Evolutionary conservation across 2,888 invertebrate species (phyloP).

Genomic region (Liposcelis brunnea): DNA sequence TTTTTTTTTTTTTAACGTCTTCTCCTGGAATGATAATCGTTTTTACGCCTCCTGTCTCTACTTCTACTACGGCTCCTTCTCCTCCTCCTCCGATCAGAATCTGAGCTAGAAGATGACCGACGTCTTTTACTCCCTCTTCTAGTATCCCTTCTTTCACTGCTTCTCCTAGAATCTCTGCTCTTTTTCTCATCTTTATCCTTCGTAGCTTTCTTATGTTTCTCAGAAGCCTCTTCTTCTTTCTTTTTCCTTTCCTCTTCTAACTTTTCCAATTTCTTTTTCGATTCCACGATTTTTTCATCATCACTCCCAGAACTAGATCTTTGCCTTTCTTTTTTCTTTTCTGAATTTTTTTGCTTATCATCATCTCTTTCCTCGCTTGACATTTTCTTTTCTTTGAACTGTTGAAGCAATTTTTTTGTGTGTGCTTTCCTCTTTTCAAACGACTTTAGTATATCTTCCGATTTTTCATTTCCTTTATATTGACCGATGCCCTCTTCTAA

Average conservation of each 20-base stretch:
- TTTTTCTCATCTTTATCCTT: conserved; percentile 12
- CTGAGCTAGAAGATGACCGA: too few relatives aligned
- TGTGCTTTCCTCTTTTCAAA: conserved; percentile 14
- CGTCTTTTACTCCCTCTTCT: conserved; percentile 20
- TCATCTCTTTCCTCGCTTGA: too few relatives aligned
- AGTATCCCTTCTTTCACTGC: conserved; percentile 5
- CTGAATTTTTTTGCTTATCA: conserved; percentile 10
- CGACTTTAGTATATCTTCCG: too few relatives aligned
- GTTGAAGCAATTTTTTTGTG: too few relatives aligned
- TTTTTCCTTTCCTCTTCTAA: conserved; percentile 36
- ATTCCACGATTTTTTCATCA: conserved; percentile 30
- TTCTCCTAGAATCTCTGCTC: conserved; percentile 9
- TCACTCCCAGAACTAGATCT: conserved; percentile 29
- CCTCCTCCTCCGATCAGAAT: too few relatives aligned
- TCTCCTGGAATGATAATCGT: too few relatives aligned
- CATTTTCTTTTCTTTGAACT: too few relatives aligned
- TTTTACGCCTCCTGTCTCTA: too few relatives aligned
- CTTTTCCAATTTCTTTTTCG: conserved; percentile 35
- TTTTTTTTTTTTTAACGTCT: too few relatives aligned
- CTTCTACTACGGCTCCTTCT: too few relatives aligned
- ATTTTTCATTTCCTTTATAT: too few relatives aligned
- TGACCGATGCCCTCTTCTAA: neutral
- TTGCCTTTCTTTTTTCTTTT: conserved; percentile 14
- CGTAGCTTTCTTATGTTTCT: conserved; percentile 19
- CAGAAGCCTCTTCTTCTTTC: conserved; percentile 34